Conservation (phyloP, 2,888 invertebrate species). For the Apodemia mormo region DNA sequence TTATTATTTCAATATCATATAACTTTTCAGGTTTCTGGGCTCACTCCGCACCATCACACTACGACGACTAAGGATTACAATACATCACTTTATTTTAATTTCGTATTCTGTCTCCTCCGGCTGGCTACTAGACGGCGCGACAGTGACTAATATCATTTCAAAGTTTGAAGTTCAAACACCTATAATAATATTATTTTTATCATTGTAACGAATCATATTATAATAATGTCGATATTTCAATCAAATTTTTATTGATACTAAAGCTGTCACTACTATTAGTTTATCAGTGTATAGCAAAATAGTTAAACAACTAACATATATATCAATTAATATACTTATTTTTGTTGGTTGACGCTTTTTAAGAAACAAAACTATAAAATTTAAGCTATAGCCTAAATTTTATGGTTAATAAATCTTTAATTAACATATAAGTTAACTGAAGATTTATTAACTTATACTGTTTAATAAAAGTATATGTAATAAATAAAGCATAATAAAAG, state of each 20-base stretch:
- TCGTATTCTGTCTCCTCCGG: slow-evolving; percentile 38
- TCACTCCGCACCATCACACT: slow-evolving; percentile 58
- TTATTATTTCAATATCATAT: slow-evolving; percentile 6
- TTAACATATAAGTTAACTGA: too few relatives aligned
- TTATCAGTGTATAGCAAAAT: background rate
- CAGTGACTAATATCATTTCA: slow-evolving; percentile 35
- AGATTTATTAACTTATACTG: too few relatives aligned
- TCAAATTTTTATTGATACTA: background rate
- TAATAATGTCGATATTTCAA: background rate
- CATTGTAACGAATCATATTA: background rate
- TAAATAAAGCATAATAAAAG: too few relatives aligned
- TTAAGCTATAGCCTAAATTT: too few relatives aligned
- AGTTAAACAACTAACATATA: too few relatives aligned
- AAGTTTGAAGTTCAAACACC: slow-evolving; percentile 18
- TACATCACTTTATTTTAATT: slow-evolving; percentile 46
- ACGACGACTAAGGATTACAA: slow-evolving; percentile 62
- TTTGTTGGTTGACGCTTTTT: too few relatives aligned
- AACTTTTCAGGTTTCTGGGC: slow-evolving; percentile 64
- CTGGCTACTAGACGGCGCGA: slow-evolving; percentile 50
- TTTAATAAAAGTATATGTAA: too few relatives aligned
- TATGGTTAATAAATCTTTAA: too few relatives aligned
- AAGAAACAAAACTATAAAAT: too few relatives aligned
- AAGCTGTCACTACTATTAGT: background rate
- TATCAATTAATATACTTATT: too few relatives aligned
- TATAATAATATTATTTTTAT: slow-evolving; percentile 12